Evolutionary conservation across 30 jellyfish, hydroid and myxozoan species (phyloP), one percentile per base, ranked within the genome.

Genomic region (Clytia hemisphaerica): DNA sequence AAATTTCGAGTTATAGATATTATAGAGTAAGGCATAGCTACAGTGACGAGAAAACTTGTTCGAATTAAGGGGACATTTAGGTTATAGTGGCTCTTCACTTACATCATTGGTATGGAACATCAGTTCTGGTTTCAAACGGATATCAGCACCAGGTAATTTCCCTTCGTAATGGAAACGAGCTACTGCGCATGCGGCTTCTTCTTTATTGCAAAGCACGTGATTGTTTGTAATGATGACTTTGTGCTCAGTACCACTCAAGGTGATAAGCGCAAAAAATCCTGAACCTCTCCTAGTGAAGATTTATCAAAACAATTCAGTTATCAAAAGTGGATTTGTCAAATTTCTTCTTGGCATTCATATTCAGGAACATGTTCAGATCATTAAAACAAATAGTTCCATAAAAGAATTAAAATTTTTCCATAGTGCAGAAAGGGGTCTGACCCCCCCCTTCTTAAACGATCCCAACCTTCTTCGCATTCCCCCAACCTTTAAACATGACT

Each of bases 131-230:
- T 58, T 66, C 14, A 88, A 77, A 24, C 42, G 38, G 3, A 78
- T 80, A 40, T 51, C 84, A 1, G 62, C 36, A 10, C 94, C 97
- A 5, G 84, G 84, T 2, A 54, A 48, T 21, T 51, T 46, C 12
- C 97, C 97, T 75, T 88, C 97, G 50, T 72, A 88, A 45, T 58
- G 79, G 50, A 88, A 88, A 28, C 78, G 73, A 2, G 95, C 97
- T 0, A 55, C 33, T 4, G 93, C 97, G 50, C 37, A 63, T 6
- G 64, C 61, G 4, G 97, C 94, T 0, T 68, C 75, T 30, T 73
- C 89, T 50, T 37, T 55, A 14, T 75, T 18, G 12, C 85, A 72
- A 22, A 88, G 51, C 2, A 88, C 97, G 61, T 88, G 97, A 37
- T 88, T 74, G 77, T 88, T 88, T 15, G 97, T 88, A 6, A 71